Evolutionary conservation across 2,797 vertebrate species (phyloP), one percentile per base, ranked within the genome.

Genomic region (Cottoperca gobio): DNA sequence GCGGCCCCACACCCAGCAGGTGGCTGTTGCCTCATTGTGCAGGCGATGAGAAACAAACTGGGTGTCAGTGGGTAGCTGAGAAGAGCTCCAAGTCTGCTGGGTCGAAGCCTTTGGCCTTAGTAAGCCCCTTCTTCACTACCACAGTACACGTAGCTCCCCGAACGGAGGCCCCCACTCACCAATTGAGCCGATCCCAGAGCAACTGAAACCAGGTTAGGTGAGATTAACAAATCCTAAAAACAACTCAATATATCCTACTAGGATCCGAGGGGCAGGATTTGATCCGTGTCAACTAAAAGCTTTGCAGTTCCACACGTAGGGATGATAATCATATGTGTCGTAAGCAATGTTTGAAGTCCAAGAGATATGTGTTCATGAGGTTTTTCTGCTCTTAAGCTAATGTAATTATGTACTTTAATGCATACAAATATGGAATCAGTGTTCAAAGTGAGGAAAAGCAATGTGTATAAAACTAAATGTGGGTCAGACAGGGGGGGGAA

Each of bases 401-500:
- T 91, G 88, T 89, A 85, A 88, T 89, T 82, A 79, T 83, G 78
- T 87, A 86, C 79, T 82, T 88, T 85, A 79, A 68, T 68, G 85
- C 73, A 78, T 81, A 83, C 74, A 76, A 77, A 81, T 73, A 78
- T 82, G 81, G 74, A 85, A 78, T 89, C 80, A 43, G 79, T 89
- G 88, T 88, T 87, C 73, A 70, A 86, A 88, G 85, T 79, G 83
- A 83, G 84, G 81, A 89, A 90, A 92, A 90, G 87, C 87, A 86
- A 91, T 84, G 89, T 87, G 87, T 89, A 91, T 74, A 63, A 42
- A 85, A 75, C 3, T 73, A 26, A 59, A 59, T 39, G 50, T 35
- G 68, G 58, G 79, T 79, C 26, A 26, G 65, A 16, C 52, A 63
- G 53, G 46, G 64, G 26, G n/a, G n/a, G n/a, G n/a, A n/a, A 61